A percentile compares a stretch with the other conserved stretches of the same genome.
Evolutionary conservation across 2,113 vertebrate genomes (phyloP).

Genomic region (Brachirus orientalis): DNA sequence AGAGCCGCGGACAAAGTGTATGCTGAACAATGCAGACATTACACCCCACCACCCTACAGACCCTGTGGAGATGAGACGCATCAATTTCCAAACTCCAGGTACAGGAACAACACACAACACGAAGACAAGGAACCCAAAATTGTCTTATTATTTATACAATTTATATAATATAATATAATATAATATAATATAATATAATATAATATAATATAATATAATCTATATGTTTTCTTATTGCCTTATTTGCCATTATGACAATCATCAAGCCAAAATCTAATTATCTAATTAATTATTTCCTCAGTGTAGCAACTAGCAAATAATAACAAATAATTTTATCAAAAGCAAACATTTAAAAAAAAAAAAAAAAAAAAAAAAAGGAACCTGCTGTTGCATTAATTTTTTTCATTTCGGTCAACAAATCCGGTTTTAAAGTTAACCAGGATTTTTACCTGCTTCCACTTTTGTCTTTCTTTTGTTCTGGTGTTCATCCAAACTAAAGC

Average conservation of each 20-base stretch:
- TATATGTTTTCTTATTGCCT: no score
- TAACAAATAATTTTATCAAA: neutral
- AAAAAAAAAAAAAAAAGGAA: no score
- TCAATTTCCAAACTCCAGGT: slow-evolving; percentile 99
- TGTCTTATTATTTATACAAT: neutral
- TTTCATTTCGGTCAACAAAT: slow-evolving; percentile 28
- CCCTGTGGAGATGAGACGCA: slow-evolving; percentile 96
- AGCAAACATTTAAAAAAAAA: no score
- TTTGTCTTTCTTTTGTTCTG: slow-evolving; percentile 44
- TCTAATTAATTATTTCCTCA: neutral
- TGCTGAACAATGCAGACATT: slow-evolving; percentile 95
- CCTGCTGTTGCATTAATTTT: slow-evolving; percentile 1
- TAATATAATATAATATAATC: no score
- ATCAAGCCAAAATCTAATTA: neutral
- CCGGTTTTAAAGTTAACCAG: slow-evolving; percentile 14
- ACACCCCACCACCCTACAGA: slow-evolving; percentile 95
- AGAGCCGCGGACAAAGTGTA: slow-evolving; percentile 93
- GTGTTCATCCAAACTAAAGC: slow-evolving; percentile 52
- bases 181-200: no score
- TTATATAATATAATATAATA: no score
- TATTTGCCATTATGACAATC: no score
- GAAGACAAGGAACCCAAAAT: neutral
- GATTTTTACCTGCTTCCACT: slow-evolving; percentile 32
- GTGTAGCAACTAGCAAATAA: slow-evolving; percentile 24
- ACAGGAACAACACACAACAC: slow-evolving; percentile 26